These are phyloP conservation scores for Calameuta idolon DNA, from an alignment of 2,888 invertebrate species.

Conservation along the genomic window DNA sequence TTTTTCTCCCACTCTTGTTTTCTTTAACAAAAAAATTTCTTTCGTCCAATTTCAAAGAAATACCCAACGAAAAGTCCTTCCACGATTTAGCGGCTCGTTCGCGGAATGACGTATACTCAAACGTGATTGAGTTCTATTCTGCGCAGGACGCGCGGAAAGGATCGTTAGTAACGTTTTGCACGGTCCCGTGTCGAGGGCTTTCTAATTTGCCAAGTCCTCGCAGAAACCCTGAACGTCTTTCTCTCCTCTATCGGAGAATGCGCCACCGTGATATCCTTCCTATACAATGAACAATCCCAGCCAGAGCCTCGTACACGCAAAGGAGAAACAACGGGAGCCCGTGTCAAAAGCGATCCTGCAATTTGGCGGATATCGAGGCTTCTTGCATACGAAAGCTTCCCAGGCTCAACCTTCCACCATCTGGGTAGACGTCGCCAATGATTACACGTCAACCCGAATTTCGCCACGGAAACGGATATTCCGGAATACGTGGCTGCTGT, in stretches of 20 bases:
- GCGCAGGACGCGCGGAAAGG: background rate
- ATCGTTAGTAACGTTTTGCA: background rate
- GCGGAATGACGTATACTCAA: background rate
- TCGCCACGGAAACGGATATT: constrained; percentile 7
- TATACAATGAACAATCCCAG: background rate
- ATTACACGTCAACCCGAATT: constrained; percentile 10
- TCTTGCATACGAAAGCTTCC: background rate
- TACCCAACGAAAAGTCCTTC: background rate
- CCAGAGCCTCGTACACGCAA: background rate
- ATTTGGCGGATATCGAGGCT: constrained; percentile 3
- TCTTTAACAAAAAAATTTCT: background rate
- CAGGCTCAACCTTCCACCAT: constrained; percentile 1
- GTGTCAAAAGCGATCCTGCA: constrained; percentile 3
- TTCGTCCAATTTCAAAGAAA: background rate
- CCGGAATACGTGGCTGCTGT: background rate
- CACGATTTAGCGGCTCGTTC: background rate
- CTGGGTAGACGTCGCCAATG: constrained; percentile 5
- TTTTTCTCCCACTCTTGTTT: background rate
- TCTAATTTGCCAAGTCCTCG: background rate
- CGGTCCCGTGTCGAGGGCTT: background rate
- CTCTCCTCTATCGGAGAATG: background rate
- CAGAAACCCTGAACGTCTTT: background rate
- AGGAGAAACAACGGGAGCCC: background rate
- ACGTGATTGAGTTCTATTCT: background rate
- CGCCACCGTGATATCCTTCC: background rate